Base-by-base conservation (phyloP, 2,113 vertebrate species). In the Muntiacus muntjak region DNA sequence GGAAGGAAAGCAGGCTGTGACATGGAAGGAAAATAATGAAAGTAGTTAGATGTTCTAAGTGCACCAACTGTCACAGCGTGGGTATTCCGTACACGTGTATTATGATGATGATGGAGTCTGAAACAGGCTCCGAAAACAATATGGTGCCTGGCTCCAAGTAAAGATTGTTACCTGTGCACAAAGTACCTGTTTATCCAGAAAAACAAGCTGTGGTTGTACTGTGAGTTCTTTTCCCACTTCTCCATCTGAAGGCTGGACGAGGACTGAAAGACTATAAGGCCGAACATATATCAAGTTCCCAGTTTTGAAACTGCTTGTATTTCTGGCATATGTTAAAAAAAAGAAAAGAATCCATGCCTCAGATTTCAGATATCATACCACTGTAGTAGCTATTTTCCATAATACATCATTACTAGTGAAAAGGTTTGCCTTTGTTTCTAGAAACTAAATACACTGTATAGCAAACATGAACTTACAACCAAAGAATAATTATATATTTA, bases 131-230 rank as follows among this genome's bases (percentile, higher is more conserved):
- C 16, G 5, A 36, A 40, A 7, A 74, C 8, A 30, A 15, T 21
- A 21, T 13, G 15, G 11, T 71, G 17, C 33, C 17, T 14, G 28
- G 28, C 54, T 82, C 40, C 40, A n/a, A n/a, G 40, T 40, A n/a
- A 30, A 84, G 5, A 47, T 5, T 33, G 23, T 7, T 54, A 55
- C 28, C 60, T 30, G 3, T 12, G 55, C 79, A 58, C 19, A 50
- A n/a, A 6, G 47, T 98, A 99, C 99, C 98, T 98, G 97, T 91
- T 92, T 94, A 71, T 99, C 99, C 97, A 99, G 97, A 89, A 99
- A 99, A 82, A 98, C 52, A 0, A 99, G 97, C 81, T 98, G 96
- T 0, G 98, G 99, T 30, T 99, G 99, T 3, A 98, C 93, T 2
- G 97, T 91, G 83, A 99, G 98, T 28, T 98, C 96, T 55, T 97